Base-by-base conservation (phyloP, 1,140 invertebrate species). In the Calephelis nemesis region DNA sequence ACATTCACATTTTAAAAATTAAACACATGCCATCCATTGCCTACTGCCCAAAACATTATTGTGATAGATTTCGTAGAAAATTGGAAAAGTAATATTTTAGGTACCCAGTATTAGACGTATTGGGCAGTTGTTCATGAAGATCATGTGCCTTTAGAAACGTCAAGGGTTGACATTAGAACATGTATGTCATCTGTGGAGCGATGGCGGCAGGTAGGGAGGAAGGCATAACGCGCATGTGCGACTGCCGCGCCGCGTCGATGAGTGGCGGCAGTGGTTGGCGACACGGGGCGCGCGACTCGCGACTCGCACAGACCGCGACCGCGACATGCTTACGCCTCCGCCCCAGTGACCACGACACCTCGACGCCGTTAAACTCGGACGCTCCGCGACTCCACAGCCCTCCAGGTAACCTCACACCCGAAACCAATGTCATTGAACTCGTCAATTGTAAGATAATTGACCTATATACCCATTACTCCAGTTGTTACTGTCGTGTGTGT, bases 241-340 rank as follows among this genome's bases (percentile, higher is more conserved):
- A 9, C 42, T 30, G 60, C 52, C 12, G 48, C 58, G 40, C 19
- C 62, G 54, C 71, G 69, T 74, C 71, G 73, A 65, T 65, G 49
- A 65, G 64, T 49, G 49, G 64, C 64, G 64, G 49, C 19, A 19
- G 64, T 48, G 48, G n/a, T 30, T 19, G 50, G 48, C 39, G 48
- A 30, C 64, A 73, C 70, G 74, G 64, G 70, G 69, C 64, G 60
- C 69, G 48, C 45, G 47, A 63, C 63, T 58, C 66, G 69, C 74
- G 71, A 62, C 79, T 75, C 73, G 76, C 76, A 74, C 30, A 30
- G 3, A 30, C 69, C 67, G 76, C 95, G 95, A 88, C 94, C 93
- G 92, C 94, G 95, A 88, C 95, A 96, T 93, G 96, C 96, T 88
- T 96, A 96, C 84, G 97, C 97, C 81, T 97, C 97, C 89, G 97